Percentiles rank a stretch among this genome's conserved stretches.
Evolutionary conservation across 2,888 invertebrate genomes (phyloP).

Genomic region (Eustalomyia histrio): DNA sequence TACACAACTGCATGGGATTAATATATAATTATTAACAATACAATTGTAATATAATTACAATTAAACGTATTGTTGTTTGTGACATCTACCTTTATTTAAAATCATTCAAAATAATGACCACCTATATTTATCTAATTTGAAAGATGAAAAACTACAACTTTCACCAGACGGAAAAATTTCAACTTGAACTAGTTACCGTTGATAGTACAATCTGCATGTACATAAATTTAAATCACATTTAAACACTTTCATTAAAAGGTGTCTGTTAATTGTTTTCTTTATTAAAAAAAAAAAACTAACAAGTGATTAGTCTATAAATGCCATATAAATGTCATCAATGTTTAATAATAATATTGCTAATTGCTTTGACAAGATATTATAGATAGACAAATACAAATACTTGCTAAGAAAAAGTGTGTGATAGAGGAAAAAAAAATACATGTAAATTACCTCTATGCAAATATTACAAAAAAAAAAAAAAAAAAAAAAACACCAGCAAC

Average conservation of each 20-base stretch:
- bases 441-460: constrained; percentile 64
- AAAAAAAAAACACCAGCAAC: no score
- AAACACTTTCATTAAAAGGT: constrained; percentile 35
- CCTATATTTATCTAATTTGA: no score
- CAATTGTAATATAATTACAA: no score
- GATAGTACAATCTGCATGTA: neutral
- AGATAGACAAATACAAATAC: constrained; percentile 26
- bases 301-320: constrained; percentile 53
- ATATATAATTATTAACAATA: no score
- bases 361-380: constrained; percentile 55
- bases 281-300: constrained; percentile 17
- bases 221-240: neutral
- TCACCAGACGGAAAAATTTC: no score
- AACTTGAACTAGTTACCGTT: neutral
- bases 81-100: no score
- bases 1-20: no score
- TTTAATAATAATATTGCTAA: constrained; percentile 55
- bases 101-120: no score
- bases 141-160: no score
- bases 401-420: neutral
- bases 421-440: neutral
- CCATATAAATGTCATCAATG: constrained; percentile 60
- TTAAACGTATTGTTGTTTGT: no score
- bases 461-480: constrained; percentile 33
- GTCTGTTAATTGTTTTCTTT: constrained; percentile 46